A percentile compares a stretch with the other conserved stretches of the same genome.
These are phyloP conservation scores for Pelodytes ibericus DNA, from an alignment of 2,797 vertebrate genomes.

Conservation along the genomic window DNA sequence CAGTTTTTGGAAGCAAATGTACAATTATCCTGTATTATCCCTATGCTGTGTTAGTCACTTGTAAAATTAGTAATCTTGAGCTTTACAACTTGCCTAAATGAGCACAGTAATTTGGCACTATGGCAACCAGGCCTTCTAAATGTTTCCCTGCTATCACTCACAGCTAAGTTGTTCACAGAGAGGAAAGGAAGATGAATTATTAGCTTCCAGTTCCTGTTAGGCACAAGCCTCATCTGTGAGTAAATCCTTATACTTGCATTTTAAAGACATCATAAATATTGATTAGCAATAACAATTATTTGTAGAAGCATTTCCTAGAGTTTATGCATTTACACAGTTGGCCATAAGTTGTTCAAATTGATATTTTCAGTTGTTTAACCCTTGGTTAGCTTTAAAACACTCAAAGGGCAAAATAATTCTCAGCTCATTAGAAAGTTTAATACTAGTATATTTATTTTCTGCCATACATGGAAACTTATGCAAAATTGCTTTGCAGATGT, in stretches of 20 bases:
- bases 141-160: conserved; percentile 36
- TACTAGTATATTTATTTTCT: too few relatives aligned
- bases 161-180: conserved; percentile 27
- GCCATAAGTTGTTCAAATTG: neutral
- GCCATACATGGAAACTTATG: too few relatives aligned
- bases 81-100: conserved; percentile 52
- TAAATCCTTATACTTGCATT: conserved; percentile 38
- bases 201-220: conserved; percentile 37
- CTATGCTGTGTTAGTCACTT: conserved; percentile 51
- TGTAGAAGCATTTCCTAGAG: conserved; percentile 28
- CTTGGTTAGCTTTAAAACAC: neutral
- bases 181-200: conserved; percentile 47
- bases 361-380: neutral
- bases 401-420: too few relatives aligned
- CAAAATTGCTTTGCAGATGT: too few relatives aligned
- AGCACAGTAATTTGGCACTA: conserved; percentile 55
- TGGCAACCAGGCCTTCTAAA: conserved; percentile 50
- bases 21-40: conserved; percentile 54
- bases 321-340: conserved; percentile 6
- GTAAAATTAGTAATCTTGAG: conserved; percentile 54
- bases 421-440: too few relatives aligned
- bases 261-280: conserved; percentile 47
- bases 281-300: conserved; percentile 48
- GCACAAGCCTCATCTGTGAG: conserved; percentile 23
- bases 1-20: conserved; percentile 55